Evolutionary conservation across 2,113 vertebrate genomes (phyloP).

Genomic region (Xiphorhynchus elegans): DNA sequence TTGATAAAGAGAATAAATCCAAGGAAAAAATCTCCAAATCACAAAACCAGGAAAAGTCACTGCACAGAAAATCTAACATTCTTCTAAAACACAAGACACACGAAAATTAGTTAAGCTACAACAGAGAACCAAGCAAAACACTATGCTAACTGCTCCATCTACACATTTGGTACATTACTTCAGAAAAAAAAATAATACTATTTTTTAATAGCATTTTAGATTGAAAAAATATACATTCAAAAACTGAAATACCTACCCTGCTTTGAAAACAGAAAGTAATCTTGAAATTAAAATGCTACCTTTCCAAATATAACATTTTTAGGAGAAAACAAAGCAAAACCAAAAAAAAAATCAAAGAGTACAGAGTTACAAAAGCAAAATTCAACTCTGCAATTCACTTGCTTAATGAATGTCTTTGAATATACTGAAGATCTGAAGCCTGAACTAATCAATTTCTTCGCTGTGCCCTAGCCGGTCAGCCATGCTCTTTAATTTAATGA

Average conservation of each 20-base stretch:
- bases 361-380: constrained; percentile 72
- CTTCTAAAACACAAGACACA: background rate
- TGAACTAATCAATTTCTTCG: constrained; percentile 86
- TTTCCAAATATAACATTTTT: constrained; percentile 16
- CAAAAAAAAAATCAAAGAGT: constrained; percentile 59
- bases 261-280: background rate
- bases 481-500: constrained; percentile 87
- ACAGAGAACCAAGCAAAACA: background rate
- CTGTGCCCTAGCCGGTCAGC: constrained; percentile 78
- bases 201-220: background rate
- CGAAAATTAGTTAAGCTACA: background rate
- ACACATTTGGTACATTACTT: background rate
- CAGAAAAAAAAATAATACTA: background rate
- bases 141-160: background rate
- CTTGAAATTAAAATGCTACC: background rate
- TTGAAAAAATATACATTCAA: background rate
- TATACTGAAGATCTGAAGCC: constrained; percentile 78
- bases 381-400: constrained; percentile 71
- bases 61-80: background rate
- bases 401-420: constrained; percentile 81
- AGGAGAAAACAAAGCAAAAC: constrained; percentile 42
- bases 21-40: background rate
- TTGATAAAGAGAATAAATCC: background rate
- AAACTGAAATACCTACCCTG: background rate
- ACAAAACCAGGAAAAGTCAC: background rate